Base-by-base conservation (phyloP, 2,113 vertebrate genomes). In the Paraplagusia blochii region DNA sequence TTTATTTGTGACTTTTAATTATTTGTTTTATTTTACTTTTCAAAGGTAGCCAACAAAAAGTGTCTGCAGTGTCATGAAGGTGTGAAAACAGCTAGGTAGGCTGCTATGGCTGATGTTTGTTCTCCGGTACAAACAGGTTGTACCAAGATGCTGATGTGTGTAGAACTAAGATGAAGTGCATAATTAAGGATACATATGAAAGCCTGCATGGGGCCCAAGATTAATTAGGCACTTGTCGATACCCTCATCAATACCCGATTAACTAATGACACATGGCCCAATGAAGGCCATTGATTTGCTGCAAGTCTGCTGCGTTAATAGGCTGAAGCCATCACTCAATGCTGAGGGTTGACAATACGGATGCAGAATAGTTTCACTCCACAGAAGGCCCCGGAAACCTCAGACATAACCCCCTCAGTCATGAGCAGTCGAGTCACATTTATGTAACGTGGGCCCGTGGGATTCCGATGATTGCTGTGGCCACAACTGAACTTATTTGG, bases 161-260 rank as follows among this genome's bases (percentile, higher is more conserved):
- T 87, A 79, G 88, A 94, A 93, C 94, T 88, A 95, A 96, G 96
- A 99, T 92, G 90, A 97, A 98, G 92, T 93, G 93, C 92, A 92
- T 96, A 94, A 98, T 98, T 96, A 99, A 95, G 92, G 92, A 94
- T 95, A 95, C 93, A 90, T 93, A 97, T 95, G 94, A 96, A 95
- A 93, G 92, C 91, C 85, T 82, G 90, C 80, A 45, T 88, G 79
- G 90, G 91, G 90, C 88, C 91, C 82, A 90, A 94, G 95, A 99
- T 99, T 97, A 98, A 98, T 99, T 97, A 98, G 93, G 90, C 86
- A 88, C n/a, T 76, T 94, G 94, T 95, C 95, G 92, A 98, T 98
- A 95, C 90, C 92, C 93, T 95, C 94, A 96, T 99, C 95, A 97
- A 98, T 99, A 96, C 93, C 94, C 93, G 96, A 98, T 99, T 98